Evolutionary conservation across 2,113 vertebrate species (phyloP).

Genomic region (Hipposideros armiger): DNA sequence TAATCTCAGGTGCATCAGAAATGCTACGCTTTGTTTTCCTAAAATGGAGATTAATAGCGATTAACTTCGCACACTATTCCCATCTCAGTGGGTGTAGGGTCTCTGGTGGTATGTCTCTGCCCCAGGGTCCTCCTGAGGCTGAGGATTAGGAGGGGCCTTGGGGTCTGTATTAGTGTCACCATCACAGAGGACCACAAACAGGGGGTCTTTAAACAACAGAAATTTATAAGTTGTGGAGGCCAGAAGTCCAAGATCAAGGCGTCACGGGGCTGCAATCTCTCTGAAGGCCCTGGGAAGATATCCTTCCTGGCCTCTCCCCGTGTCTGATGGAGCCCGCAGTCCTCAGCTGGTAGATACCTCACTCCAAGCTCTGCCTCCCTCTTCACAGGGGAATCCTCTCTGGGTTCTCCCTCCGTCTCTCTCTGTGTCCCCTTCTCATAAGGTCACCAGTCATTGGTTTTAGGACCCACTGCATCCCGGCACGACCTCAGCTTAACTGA

Average conservation of each 20-base stretch:
- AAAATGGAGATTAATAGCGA: rapidly evolving
- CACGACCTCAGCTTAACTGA: rapidly evolving
- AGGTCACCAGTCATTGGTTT: rapidly evolving
- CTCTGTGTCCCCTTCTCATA: not conserved
- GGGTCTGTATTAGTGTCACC: rapidly evolving
- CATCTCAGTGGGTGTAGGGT: not conserved
- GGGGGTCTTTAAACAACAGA: not conserved
- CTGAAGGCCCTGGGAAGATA: rapidly evolving
- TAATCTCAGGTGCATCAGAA: rapidly evolving
- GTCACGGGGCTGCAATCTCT: rapidly evolving
- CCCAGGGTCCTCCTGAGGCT: rapidly evolving
- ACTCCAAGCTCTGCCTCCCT: rapidly evolving
- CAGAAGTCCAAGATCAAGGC: rapidly evolving
- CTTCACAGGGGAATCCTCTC: rapidly evolving
- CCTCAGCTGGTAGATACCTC: rapidly evolving
- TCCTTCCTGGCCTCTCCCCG: rapidly evolving
- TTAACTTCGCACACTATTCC: too few relatives aligned
- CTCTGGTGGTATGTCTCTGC: rapidly evolving
- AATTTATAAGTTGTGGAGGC: rapidly evolving
- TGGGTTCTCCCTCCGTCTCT: not conserved
- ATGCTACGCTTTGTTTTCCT: rapidly evolving
- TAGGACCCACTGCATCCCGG: rapidly evolving
- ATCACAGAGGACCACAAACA: rapidly evolving
- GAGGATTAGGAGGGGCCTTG: rapidly evolving
- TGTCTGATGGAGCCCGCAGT: rapidly evolving